These are phyloP conservation scores for Pseudorhiza aurosa DNA, from an alignment of 30 jellyfish, hydroid and myxozoan species.

Conservation along the genomic window DNA sequence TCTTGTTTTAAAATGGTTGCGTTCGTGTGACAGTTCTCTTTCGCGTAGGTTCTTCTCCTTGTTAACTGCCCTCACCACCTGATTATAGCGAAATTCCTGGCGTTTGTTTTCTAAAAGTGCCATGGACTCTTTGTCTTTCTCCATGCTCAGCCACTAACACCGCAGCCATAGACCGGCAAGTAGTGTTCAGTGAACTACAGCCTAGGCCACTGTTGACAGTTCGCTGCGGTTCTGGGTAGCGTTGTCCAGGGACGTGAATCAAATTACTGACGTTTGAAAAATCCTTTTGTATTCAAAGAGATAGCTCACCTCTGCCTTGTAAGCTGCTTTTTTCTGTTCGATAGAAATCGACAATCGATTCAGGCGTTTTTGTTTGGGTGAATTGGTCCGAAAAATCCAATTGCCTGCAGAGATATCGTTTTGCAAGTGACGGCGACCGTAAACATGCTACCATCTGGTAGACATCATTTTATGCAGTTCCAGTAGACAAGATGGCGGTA, in stretches of 20 bases:
- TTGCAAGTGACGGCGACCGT: not conserved
- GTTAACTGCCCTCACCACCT: slow-evolving; percentile 58
- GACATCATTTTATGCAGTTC: not conserved
- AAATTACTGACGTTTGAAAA: slow-evolving; percentile 7
- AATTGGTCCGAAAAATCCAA: slow-evolving; percentile 6
- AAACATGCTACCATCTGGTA: not conserved
- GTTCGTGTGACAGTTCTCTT: slow-evolving; percentile 55
- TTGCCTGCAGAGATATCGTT: not conserved
- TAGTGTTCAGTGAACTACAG: not conserved
- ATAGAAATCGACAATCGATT: not conserved
- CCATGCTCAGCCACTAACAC: not conserved
- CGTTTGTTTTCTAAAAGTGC: slow-evolving; percentile 52
- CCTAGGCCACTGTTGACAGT: slow-evolving; percentile 21
- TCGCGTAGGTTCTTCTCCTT: slow-evolving; percentile 56
- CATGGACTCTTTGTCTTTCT: slow-evolving; percentile 64
- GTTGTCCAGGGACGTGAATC: slow-evolving; percentile 41
- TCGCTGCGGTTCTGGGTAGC: not conserved
- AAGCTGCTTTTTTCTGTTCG: not conserved
- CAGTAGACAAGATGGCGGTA: slow-evolving; percentile 1
- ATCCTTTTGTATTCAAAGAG: not conserved
- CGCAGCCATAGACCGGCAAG: not conserved
- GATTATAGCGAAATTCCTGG: slow-evolving; percentile 65
- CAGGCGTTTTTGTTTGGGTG: slow-evolving; percentile 6
- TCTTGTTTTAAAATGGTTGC: slow-evolving; percentile 40
- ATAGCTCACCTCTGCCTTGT: not conserved